These are phyloP conservation scores for Paguma larvata DNA, from an alignment of 2,797 vertebrate species.

Conservation along the genomic window DNA sequence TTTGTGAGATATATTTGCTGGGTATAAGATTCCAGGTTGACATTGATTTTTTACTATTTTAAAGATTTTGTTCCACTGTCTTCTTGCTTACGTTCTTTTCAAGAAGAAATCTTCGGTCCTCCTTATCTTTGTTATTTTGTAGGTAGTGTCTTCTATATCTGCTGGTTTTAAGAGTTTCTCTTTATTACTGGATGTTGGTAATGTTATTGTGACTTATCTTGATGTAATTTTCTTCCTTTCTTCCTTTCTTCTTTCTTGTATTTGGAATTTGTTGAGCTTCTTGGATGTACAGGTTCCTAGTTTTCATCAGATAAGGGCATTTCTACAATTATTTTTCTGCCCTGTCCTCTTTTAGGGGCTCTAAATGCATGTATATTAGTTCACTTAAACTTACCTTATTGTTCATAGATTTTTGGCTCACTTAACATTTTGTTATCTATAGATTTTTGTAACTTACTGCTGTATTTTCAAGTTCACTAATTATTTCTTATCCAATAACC, in stretches of 20 bases:
- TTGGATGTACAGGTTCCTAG: background rate
- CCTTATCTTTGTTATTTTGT: background rate
- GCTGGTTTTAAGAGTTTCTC: background rate
- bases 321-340: background rate
- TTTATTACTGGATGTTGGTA: background rate
- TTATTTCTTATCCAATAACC: background rate
- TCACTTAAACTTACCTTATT: background rate
- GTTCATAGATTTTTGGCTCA: background rate
- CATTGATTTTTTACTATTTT: background rate
- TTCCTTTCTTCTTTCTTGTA: background rate
- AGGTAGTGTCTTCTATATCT: background rate
- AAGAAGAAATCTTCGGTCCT: background rate
- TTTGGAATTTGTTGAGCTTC: background rate
- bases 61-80: background rate
- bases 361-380: background rate
- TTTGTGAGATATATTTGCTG: background rate
- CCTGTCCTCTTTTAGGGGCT: background rate
- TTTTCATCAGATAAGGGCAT: background rate
- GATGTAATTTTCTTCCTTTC: background rate
- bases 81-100: background rate
- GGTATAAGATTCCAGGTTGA: background rate
- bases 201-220: background rate
- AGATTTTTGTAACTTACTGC: background rate
- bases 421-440: background rate
- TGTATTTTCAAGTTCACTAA: slow-evolving; percentile 1